Evolutionary conservation across 1,140 invertebrate genomes (phyloP), one percentile per base, ranked within the genome.

Genomic region (Eubasilissa regina): DNA sequence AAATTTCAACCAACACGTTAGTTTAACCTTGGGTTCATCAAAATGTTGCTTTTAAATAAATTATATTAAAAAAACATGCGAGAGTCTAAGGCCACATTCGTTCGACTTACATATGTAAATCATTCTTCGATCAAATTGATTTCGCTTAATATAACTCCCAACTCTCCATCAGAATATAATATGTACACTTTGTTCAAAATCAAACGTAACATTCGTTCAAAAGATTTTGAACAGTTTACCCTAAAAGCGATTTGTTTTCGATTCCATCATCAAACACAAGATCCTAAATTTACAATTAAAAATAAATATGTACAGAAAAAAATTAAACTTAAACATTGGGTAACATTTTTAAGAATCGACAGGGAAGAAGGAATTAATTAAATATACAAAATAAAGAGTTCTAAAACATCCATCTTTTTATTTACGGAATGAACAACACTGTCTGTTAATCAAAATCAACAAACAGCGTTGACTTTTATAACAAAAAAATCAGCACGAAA

Each of bases 61-160:
- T 19, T 21, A 19, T 21, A 58, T 10, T 15, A 19, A 15, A 15
- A 58, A 58, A 58, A 58, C 55, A 19, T 21, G n/a, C 55, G 17
- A 19, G n/a, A 58, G 21, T 58, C 55, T 58, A 58, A 58, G 55
- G 55, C 55, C 55, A 58, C 55, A 58, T 58, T 58, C 55, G 17
- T 21, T 58, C 17, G 21, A 58, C 11, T 58, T 21, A 58, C 55
- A 58, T 58, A 17, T 58, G 7, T 19, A 21, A 58, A 58, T 21
- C 17, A 58, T 58, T 8, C 21, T 58, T 21, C 17, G 17, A 58
- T 19, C 55, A 58, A 58, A 19, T 11, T 58, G 21, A 58, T 19
- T 19, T 19, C 25, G 25, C 25, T 10, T 58, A 58, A 19, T 58
- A 13, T 58, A 21, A 58, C 55, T 19, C 7, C 19, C 21, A 15